phyloP scores from a whole-genome alignment of 30 jellyfish, hydroid and myxozoan genomes.

The Clytia hemisphaerica region DNA sequence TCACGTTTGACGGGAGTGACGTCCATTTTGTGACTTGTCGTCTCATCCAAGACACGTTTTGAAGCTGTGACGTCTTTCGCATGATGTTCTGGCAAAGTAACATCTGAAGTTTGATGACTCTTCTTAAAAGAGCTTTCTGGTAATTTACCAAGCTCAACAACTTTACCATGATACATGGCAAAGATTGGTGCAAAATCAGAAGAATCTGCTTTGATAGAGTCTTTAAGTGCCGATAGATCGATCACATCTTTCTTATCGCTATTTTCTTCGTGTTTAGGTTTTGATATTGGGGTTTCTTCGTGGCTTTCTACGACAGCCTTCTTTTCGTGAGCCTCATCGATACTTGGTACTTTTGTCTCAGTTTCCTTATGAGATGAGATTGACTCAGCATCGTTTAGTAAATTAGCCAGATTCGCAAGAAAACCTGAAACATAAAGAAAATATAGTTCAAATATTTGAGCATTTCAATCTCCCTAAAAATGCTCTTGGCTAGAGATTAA shows the following conservation, averaged over 20 bases:
- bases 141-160: conserved; percentile 77
- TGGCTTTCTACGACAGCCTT: conserved; percentile 39
- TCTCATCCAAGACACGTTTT: no score
- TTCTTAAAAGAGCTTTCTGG: conserved; percentile 81
- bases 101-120: no score
- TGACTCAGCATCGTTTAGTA: conserved; percentile 81
- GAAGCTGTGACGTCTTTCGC: no score
- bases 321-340: conserved; percentile 8
- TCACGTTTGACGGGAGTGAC: no score
- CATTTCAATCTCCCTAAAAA: no score
- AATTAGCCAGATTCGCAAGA: conserved; percentile 79
- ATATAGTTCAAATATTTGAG: no score
- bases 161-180: conserved; percentile 84
- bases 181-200: conserved; percentile 74
- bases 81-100: no score
- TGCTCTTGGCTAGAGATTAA: no score
- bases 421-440: conserved; percentile 52
- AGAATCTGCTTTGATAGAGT: not conserved
- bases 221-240: not conserved
- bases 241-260: not conserved
- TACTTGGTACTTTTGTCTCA: not conserved
- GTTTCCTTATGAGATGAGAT: conserved; percentile 28
- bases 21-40: no score
- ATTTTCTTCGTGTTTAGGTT: not conserved
- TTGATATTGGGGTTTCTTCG: conserved; percentile 9